Base-by-base conservation (phyloP, 2,797 vertebrate species). In the Erpetoichthys calabaricus region DNA sequence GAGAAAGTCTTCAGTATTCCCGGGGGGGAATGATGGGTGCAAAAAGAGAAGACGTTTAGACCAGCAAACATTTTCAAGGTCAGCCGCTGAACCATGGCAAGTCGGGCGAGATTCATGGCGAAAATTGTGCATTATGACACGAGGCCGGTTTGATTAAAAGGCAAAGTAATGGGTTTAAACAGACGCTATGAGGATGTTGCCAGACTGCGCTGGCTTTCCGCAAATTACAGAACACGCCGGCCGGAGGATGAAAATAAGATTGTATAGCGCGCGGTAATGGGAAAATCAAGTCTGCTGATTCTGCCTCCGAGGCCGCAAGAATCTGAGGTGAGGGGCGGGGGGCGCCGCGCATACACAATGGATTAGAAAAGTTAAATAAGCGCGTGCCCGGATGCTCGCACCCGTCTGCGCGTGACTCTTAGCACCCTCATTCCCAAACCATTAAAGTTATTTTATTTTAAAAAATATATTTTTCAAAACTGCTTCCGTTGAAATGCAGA, bases 41-140 rank as follows among this genome's bases (percentile, higher is more conserved):
- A 25, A 25, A 25, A 76, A 77, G 81, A 82, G 83, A 82, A 80
- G 86, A 75, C 72, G 78, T 89, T 91, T 86, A 91, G 86, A 83
- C 91, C 86, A 90, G 87, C 89, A 93, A 94, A 94, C 89, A 94
- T 90, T 90, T 87, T 92, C 91, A 97, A 96, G 92, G 91, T 93
- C 90, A 94, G 75, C 85, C 86, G 63, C 85, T 92, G 91, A 92
- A 89, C 86, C 89, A 91, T 91, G 90, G 94, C 91, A 81, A 81
- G 83, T 80, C 75, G 67, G 25, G 76, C 72, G 87, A 92, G 91
- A 91, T 90, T 86, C 88, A 92, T 91, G 89, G 84, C 73, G 50
- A 89, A 86, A 90, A 91, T 85, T 81, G 89, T 85, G 78, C 85
- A 86, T 91, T 92, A 90, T 95, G 94, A 96, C 91, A 94, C 83